These are phyloP conservation scores for Molanna angustata DNA, from an alignment of 2,888 invertebrate genomes.

Conservation along the genomic window DNA sequence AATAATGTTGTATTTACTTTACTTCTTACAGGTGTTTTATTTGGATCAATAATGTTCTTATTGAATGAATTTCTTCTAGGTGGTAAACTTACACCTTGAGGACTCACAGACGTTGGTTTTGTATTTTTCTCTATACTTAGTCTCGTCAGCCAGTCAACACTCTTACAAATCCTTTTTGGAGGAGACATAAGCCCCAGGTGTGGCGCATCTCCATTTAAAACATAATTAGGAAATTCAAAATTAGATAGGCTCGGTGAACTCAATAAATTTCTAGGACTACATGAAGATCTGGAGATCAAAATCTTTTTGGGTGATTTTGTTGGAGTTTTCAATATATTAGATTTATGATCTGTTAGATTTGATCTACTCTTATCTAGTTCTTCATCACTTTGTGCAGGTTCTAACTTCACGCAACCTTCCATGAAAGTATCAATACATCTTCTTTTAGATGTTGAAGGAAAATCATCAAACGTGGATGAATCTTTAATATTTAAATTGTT, in stretches of 20 bases:
- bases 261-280: conserved; percentile 37
- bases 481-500: conserved; percentile 38
- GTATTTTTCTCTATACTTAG: conserved; percentile 53
- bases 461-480: neutral
- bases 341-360: conserved; percentile 4
- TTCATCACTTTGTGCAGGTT: conserved; percentile 30
- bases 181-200: conserved; percentile 71
- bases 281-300: conserved; percentile 36
- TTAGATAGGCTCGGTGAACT: conserved; percentile 56
- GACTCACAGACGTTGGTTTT: conserved; percentile 8
- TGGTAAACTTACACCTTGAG: conserved; percentile 2
- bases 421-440: conserved; percentile 8
- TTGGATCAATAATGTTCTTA: conserved; percentile 8
- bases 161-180: conserved; percentile 58
- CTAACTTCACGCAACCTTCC: conserved; percentile 4
- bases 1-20: conserved; percentile 24
- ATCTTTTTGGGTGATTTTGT: conserved; percentile 31
- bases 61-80: conserved; percentile 16
- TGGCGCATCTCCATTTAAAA: conserved; percentile 73
- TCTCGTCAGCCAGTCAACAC: conserved; percentile 71
- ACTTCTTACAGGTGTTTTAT: conserved; percentile 19
- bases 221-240: conserved; percentile 72
- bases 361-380: neutral
- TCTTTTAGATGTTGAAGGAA: conserved; percentile 31
- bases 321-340: conserved; percentile 18